Percentiles rank a stretch among this genome's conserved stretches.
phyloP scores from a whole-genome alignment of 1,140 invertebrate genomes.

The Megathymus violae region DNA sequence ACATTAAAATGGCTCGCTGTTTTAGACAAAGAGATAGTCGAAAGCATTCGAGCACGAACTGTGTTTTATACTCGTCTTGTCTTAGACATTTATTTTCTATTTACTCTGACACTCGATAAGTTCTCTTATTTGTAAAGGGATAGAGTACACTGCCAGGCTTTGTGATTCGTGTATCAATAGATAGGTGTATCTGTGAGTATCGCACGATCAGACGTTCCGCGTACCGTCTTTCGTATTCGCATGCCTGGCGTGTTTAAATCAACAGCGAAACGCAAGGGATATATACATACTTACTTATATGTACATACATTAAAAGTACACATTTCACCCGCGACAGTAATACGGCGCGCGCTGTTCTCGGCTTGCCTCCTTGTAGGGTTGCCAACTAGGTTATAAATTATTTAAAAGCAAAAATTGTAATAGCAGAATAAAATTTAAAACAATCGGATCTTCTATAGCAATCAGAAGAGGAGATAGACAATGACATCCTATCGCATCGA shows the following conservation, averaged over 20 bases:
- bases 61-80: conserved; percentile 10
- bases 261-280: conserved; percentile 21
- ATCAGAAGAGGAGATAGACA: no score
- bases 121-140: not conserved
- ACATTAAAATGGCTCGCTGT: not conserved
- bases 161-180: not conserved
- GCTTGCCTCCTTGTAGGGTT: conserved; percentile 14
- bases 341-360: conserved; percentile 1
- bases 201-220: conserved; percentile 15
- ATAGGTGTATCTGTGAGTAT: not conserved
- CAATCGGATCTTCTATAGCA: no score
- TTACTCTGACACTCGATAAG: not conserved
- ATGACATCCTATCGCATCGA: no score
- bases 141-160: no score
- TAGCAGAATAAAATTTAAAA: not conserved
- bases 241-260: conserved; percentile 24
- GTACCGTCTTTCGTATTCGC: conserved; percentile 9
- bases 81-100: conserved; percentile 9
- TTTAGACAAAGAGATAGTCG: conserved; percentile 2
- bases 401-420: not conserved
- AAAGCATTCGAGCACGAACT: conserved; percentile 3
- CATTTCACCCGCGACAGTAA: conserved; percentile 19
- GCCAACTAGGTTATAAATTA: no score
- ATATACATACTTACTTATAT: not conserved
- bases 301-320: not conserved